Evolutionary conservation across 1,140 invertebrate genomes (phyloP).

Genomic region (Nomia melanderi): DNA sequence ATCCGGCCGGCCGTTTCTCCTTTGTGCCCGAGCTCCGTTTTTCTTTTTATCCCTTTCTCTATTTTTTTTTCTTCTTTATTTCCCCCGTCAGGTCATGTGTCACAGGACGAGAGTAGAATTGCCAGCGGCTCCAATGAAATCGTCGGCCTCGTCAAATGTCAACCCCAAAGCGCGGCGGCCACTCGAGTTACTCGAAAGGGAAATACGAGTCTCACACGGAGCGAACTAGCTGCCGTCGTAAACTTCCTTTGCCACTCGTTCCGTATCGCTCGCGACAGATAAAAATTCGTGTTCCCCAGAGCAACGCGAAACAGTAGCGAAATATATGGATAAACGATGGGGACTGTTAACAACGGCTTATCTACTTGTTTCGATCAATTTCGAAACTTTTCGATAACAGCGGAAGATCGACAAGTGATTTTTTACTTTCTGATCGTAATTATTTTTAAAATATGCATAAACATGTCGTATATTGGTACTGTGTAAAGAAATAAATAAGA

Average conservation of each 20-base stretch:
- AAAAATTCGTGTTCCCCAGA: too few species aligned
- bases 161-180: conserved; percentile 46
- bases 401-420: too few species aligned
- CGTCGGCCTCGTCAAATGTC: conserved; percentile 60
- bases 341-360: too few species aligned
- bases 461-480: too few species aligned
- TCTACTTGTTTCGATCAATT: too few species aligned
- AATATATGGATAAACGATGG: too few species aligned
- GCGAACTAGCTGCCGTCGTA: not conserved
- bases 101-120: conserved; percentile 49
- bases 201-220: conserved; percentile 53
- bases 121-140: conserved; percentile 51
- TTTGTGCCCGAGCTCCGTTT: conserved; percentile 35
- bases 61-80: conserved; percentile 8
- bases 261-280: not conserved
- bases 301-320: too few species aligned
- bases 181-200: conserved; percentile 62
- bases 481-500: too few species aligned
- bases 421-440: too few species aligned
- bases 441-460: too few species aligned
- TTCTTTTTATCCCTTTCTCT: conserved; percentile 38
- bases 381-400: too few species aligned
- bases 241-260: not conserved
- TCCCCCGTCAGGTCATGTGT: conserved; percentile 31
- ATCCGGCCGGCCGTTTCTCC: conserved; percentile 12